phyloP scores from a whole-genome alignment of 2,888 invertebrate genomes.

The Schizaphis graminum region DNA sequence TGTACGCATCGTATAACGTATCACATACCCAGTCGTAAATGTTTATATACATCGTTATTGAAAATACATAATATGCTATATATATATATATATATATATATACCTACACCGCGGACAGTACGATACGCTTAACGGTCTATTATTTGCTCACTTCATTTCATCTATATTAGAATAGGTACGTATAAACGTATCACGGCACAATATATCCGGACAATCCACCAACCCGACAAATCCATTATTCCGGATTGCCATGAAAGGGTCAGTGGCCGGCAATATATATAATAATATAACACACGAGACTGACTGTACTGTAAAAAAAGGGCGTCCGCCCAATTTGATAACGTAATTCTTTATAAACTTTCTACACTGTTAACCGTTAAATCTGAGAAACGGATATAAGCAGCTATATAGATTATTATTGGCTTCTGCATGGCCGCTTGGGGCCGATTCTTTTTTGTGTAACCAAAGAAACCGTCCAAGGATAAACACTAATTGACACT shows the following conservation, averaged over 20 bases:
- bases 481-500: not conserved
- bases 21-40: not conserved
- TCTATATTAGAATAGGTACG: conserved; percentile 9
- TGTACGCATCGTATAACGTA: not conserved
- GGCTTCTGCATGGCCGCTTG: not conserved
- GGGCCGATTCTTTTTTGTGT: not conserved
- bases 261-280: not conserved
- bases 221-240: conserved; percentile 2
- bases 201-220: not conserved
- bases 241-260: not conserved
- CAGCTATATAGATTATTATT: not conserved
- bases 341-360: not conserved
- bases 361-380: not conserved
- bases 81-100: not conserved
- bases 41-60: conserved; percentile 4
- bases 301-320: not conserved
- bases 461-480: not conserved
- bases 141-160: conserved; percentile 20
- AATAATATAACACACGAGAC: not conserved
- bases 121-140: conserved; percentile 4
- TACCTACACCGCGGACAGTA: not conserved
- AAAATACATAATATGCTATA: not conserved
- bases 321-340: not conserved
- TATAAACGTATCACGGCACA: not conserved
- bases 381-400: not conserved